Conservation (phyloP, 2,888 invertebrate species). For the Cephus runcator region DNA sequence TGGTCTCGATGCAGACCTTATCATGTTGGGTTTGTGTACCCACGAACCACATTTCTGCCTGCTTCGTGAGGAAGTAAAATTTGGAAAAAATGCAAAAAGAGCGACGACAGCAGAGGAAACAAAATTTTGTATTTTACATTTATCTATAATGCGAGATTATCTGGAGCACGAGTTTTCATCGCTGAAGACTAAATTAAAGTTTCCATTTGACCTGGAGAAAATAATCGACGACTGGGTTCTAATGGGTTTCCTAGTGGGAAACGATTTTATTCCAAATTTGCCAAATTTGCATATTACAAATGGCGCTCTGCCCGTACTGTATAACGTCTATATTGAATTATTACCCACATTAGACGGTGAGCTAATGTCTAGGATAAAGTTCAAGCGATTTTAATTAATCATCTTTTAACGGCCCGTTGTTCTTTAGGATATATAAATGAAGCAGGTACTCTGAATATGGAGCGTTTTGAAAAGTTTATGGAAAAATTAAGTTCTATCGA, state of each 20-base stretch:
- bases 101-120: slow-evolving; percentile 86
- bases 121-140: slow-evolving; percentile 91
- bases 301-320: slow-evolving; percentile 88
- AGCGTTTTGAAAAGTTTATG: slow-evolving; percentile 88
- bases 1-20: slow-evolving; percentile 96
- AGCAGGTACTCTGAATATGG: slow-evolving; percentile 83
- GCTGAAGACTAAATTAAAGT: slow-evolving; percentile 75
- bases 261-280: slow-evolving; percentile 97
- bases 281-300: slow-evolving; percentile 94
- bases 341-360: slow-evolving; percentile 87
- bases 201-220: slow-evolving; percentile 86
- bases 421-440: slow-evolving; percentile 92
- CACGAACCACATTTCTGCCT: slow-evolving; percentile 97
- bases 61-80: slow-evolving; percentile 92
- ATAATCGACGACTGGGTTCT: slow-evolving; percentile 98
- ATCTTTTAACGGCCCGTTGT: background rate
- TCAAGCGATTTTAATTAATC: background rate
- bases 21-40: slow-evolving; percentile 94
- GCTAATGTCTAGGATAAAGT: slow-evolving; percentile 28
- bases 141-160: slow-evolving; percentile 92
- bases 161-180: slow-evolving; percentile 88
- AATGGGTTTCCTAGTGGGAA: slow-evolving; percentile 97
- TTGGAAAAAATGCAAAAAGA: slow-evolving; percentile 73
- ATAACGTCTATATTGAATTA: slow-evolving; percentile 87
- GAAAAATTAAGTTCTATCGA: slow-evolving; percentile 79